Evolutionary conservation across 2,888 invertebrate genomes (phyloP).

Genomic region (Stramonita haemastoma): DNA sequence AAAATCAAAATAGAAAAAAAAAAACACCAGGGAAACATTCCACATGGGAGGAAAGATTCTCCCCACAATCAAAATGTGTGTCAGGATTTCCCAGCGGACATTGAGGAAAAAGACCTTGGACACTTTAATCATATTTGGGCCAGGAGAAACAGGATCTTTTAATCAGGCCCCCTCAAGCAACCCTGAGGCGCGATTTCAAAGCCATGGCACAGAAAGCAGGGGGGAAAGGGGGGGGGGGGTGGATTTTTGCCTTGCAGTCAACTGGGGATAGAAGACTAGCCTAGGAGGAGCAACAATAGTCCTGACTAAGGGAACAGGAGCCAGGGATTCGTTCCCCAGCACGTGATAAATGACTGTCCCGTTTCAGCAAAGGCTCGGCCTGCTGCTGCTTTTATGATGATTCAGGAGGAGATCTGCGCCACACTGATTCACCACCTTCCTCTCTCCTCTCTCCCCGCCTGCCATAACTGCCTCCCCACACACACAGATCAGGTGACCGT

Average conservation of each 20-base stretch:
- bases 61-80: neutral
- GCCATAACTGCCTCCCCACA: neutral
- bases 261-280: neutral
- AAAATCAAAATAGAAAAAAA: too few relatives aligned
- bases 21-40: neutral
- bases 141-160: conserved; percentile 35
- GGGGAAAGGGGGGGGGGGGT: neutral
- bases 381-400: neutral
- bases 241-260: conserved; percentile 37
- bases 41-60: neutral
- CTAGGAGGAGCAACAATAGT: conserved; percentile 12
- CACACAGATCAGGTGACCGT: neutral
- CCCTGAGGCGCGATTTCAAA: conserved; percentile 14
- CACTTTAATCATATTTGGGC: conserved; percentile 38
- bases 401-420: too few relatives aligned
- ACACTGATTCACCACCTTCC: too few relatives aligned
- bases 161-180: conserved; percentile 15
- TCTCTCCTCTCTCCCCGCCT: too few relatives aligned
- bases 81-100: neutral
- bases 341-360: conserved; percentile 9
- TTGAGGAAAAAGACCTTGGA: conserved; percentile 36
- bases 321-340: neutral
- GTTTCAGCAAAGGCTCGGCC: neutral
- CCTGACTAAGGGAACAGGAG: neutral
- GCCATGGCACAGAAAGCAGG: neutral